phyloP scores from a whole-genome alignment of 2,113 vertebrate genomes.

The Tragulus kanchil region DNA sequence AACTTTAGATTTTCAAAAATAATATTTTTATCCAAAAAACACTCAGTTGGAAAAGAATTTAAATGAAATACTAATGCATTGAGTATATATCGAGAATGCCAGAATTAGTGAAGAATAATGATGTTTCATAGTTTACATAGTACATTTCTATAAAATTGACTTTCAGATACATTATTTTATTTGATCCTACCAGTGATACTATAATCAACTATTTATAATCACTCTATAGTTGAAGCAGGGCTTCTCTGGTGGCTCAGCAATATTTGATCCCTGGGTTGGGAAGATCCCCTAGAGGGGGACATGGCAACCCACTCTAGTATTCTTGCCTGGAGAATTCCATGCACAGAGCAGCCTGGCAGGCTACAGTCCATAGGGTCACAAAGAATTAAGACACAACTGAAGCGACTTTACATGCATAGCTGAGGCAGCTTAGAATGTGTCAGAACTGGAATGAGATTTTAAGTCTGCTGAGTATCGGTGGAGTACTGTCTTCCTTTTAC shows the following conservation, averaged over 20 bases:
- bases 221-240: neutral
- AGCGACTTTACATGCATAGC: no score
- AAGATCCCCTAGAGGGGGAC: no score
- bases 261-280: no score
- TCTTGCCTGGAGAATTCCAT: no score
- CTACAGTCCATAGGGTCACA: no score
- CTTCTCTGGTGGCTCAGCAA: no score
- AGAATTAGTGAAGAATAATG: neutral
- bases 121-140: neutral
- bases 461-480: neutral
- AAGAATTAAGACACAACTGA: no score
- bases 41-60: slow-evolving; percentile 39
- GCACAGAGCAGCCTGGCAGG: no score
- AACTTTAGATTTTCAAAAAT: slow-evolving; percentile 14
- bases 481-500: neutral
- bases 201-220: neutral
- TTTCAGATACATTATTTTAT: neutral
- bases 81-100: neutral
- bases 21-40: neutral
- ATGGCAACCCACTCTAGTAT: no score
- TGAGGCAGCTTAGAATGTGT: neutral
- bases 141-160: neutral
- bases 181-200: neutral
- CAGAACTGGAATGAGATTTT: neutral
- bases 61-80: neutral